phyloP scores from a whole-genome alignment of 2,113 vertebrate species.

The Pavo muticus region DNA sequence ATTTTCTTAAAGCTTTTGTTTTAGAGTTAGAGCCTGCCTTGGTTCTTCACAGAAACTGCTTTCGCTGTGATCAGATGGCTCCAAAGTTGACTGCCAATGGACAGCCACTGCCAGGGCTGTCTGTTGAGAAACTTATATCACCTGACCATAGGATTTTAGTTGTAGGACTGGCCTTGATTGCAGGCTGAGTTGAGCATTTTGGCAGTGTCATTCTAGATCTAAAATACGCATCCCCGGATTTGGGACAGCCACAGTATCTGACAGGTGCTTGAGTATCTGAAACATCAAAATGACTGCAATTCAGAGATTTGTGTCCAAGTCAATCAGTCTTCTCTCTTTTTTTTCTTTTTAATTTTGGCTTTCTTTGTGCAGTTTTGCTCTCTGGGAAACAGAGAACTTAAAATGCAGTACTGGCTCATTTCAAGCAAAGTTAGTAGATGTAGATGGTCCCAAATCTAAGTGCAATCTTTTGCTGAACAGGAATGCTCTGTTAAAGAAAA shows the following conservation, averaged over 20 bases:
- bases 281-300: not conserved
- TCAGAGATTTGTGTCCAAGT: not conserved
- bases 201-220: not conserved
- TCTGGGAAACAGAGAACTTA: not conserved
- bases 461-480: not conserved
- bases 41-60: not conserved
- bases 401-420: not conserved
- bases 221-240: not conserved
- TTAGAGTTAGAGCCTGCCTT: not conserved
- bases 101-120: not conserved
- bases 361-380: not conserved
- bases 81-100: not conserved
- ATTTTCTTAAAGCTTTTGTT: not conserved
- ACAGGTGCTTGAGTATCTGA: not conserved
- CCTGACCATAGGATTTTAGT: not conserved
- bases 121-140: not conserved
- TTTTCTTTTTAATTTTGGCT: not conserved
- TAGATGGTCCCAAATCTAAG: not conserved
- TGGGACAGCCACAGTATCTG: not conserved
- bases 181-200: not conserved
- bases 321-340: rapidly evolving
- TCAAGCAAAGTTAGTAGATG: not conserved
- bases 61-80: not conserved
- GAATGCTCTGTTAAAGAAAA: not conserved
- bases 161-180: not conserved